Percentiles rank a stretch among this genome's conserved stretches.
These are phyloP conservation scores for Drosophila serrata DNA, from an alignment of 1,140 invertebrate genomes.

Conservation along the genomic window DNA sequence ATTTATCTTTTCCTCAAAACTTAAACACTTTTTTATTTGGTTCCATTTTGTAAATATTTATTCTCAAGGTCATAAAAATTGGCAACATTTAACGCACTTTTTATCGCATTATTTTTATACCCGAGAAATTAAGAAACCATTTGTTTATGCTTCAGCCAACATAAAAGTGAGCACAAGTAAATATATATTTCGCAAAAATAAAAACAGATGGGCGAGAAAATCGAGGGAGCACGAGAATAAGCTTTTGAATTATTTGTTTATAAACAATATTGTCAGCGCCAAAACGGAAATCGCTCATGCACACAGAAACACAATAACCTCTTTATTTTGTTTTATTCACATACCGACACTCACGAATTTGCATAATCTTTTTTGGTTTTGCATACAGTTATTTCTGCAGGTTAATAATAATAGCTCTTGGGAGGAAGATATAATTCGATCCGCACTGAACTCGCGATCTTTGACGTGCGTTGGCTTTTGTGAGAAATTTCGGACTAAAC, in stretches of 20 bases:
- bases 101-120: conserved; percentile 20
- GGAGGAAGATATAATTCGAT: conserved; percentile 5
- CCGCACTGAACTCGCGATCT: conserved; percentile 41
- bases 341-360: conserved; percentile 37
- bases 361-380: conserved; percentile 63
- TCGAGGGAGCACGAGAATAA: conserved; percentile 24
- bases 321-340: conserved; percentile 13
- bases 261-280: conserved; percentile 40
- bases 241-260: conserved; percentile 56
- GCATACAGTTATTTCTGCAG: conserved; percentile 48
- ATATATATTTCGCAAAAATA: conserved; percentile 35
- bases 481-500: conserved; percentile 74
- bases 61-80: conserved; percentile 24
- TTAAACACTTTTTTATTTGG: background rate
- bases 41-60: conserved; percentile 1
- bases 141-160: conserved; percentile 15
- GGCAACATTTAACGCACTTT: conserved; percentile 4
- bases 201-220: conserved; percentile 6
- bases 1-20: background rate
- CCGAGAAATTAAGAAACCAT: conserved; percentile 14
- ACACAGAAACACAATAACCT: conserved; percentile 20
- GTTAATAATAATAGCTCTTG: conserved; percentile 26
- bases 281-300: conserved; percentile 59
- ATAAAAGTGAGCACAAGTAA: conserved; percentile 30
- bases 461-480: conserved; percentile 41